Evolutionary conservation across 2,113 vertebrate genomes (phyloP), one percentile per base, ranked within the genome.

Genomic region (Eublepharis macularius): DNA sequence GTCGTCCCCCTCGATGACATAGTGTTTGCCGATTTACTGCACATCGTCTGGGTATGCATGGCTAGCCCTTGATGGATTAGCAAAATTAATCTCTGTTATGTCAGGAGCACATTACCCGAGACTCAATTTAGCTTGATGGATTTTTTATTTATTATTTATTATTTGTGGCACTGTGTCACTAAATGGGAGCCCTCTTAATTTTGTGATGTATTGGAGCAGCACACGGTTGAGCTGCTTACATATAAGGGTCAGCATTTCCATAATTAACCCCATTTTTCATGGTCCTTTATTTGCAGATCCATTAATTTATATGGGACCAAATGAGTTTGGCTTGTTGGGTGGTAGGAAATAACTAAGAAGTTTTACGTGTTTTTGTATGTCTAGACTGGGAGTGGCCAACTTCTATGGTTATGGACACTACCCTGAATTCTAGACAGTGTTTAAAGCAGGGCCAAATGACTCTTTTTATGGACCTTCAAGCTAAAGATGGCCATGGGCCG

Each of bases 261-360:
- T 93, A 94, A 94, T 94, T 94, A 94, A 95, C 87, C 89, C 84
- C 82, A 93, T 95, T 95, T 92, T 90, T 95, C 92, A 91, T 87
- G 87, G 78, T 88, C 86, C 90, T 84, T 88, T 89, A 92, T 90
- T n/a, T 91, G 83, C 65, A n/a, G 0, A 90, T 90, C 68, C 86
- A 87, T 91, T 93, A 83, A 92, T 94, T 92, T 90, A 36, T 9
- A 0, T 87, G 57, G 85, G 89, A 47, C 90, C 86, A 76, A 63
- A 81, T 60, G 6, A 8, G 81, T 60, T 82, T 54, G 49, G 69
- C 29, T 17, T 21, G 16, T 41, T n/a, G 36, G 34, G 17, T 39
- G 45, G 6, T 49, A 2, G 21, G 26, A 29, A 63, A 63, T 9
- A 63, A 29, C 60, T 29, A 21, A 63, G 60, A 29, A 57, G 26